Evolutionary conservation across 2,888 invertebrate species (phyloP), one percentile per base, ranked within the genome.

Genomic region (Drepana falcataria): DNA sequence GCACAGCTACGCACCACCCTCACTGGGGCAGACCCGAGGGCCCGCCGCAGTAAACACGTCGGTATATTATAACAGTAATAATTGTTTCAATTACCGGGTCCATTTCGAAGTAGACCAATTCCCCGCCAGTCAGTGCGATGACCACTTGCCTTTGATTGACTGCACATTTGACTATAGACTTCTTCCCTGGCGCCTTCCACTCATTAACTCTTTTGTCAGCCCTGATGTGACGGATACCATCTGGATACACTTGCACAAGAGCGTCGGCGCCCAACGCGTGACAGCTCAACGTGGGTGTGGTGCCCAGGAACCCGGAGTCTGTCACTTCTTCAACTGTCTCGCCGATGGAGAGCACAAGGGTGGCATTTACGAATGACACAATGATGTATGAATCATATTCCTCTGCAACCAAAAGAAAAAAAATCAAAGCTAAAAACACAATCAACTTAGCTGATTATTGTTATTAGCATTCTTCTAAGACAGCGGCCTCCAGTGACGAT

Each of bases 321-420:
- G 99, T 98, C 35, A 99, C 99, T 95, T 99, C 99, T 88, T 99
- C 99, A n/a, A 99, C 99, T 9, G 99, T 99, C 88, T 99, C 99
- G 68, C 99, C 99, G 81, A 99, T 99, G 71, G 98, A 98, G 75
- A 99, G 93, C 64, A 99, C 99, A 77, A 99, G 94, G 21, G 99
- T 99, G 69, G 99, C 99, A 73, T 93, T 93, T 63, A 98, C 97
- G 95, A 99, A 99, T 53, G 99, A 99, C 73, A 99, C 99, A 85
- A 99, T 98, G 93, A 99, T 99, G 93, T 99, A 99, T 54, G 99
- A 97, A 93, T 99, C 99, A 93, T 93, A 99, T 83, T 97, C 97
- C 93, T 99, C 99, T 98, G 95, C 67, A 95, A 95, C 92, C 93
- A 93, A 91, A 91, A 93, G 89, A 87, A 83, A 88, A 21, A 37